Evolutionary conservation across 2,797 vertebrate species (phyloP).

Genomic region (Nothura maculosa): DNA sequence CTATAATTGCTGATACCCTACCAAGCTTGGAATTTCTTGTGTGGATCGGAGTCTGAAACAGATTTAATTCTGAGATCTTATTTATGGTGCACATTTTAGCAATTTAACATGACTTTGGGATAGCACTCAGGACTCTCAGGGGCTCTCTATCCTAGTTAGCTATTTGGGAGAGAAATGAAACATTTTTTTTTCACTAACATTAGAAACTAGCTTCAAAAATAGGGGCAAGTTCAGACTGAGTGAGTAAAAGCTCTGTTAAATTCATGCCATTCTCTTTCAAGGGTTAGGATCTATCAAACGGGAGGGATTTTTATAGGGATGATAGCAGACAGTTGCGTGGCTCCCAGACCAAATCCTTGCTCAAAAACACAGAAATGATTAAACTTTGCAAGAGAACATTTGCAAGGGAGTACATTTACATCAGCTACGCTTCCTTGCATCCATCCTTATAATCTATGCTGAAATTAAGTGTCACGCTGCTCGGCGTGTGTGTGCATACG

Average conservation of each 20-base stretch:
- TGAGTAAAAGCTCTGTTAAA: neutral
- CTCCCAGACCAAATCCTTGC: neutral
- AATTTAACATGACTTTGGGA: neutral
- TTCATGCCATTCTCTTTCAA: neutral
- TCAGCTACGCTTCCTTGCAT: neutral
- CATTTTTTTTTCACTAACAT: neutral
- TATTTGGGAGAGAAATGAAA: neutral
- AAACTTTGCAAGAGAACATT: neutral
- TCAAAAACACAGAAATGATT: neutral
- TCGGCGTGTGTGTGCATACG: accelerated
- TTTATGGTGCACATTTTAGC: neutral
- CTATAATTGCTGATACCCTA: neutral
- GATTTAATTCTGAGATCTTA: neutral
- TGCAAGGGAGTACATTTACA: neutral
- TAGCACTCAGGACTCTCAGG: neutral
- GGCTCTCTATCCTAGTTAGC: neutral
- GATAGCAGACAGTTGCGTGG: neutral
- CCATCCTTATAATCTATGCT: neutral
- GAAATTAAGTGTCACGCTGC: neutral
- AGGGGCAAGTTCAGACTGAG: neutral
- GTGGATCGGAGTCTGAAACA: neutral
- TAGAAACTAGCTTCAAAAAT: neutral
- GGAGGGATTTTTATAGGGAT: neutral
- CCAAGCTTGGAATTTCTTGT: neutral
- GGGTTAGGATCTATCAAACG: neutral